Percentiles rank a stretch among this genome's conserved stretches.
phyloP scores from a whole-genome alignment of 2,888 invertebrate species.

The Boloria euphrosyne region DNA sequence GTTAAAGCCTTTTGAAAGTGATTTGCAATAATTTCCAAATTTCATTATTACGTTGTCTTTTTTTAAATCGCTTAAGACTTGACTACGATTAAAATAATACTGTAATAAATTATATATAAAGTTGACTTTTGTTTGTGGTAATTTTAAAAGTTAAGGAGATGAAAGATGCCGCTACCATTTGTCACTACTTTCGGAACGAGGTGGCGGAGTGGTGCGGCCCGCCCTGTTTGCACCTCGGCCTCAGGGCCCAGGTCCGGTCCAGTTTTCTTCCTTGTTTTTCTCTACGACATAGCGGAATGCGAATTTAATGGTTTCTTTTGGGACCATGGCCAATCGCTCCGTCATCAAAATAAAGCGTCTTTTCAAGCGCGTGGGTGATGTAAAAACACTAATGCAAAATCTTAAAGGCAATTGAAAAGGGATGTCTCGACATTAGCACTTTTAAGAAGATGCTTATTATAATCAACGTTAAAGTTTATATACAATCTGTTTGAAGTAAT shows the following conservation, averaged over 20 bases:
- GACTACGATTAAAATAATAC: slow-evolving; percentile 41
- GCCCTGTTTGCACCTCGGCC: slow-evolving; percentile 74
- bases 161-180: slow-evolving; percentile 79
- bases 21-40: slow-evolving; percentile 79
- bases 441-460: slow-evolving; percentile 22
- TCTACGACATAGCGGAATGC: slow-evolving; percentile 59
- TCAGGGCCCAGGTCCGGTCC: slow-evolving; percentile 36
- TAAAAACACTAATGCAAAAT: slow-evolving; percentile 39
- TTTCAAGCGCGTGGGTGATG: slow-evolving; percentile 33
- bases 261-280: slow-evolving; percentile 64
- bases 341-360: slow-evolving; percentile 67
- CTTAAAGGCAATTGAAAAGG: slow-evolving; percentile 40
- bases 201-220: slow-evolving; percentile 71
- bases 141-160: slow-evolving; percentile 59
- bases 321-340: slow-evolving; percentile 71
- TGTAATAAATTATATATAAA: slow-evolving; percentile 45
- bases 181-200: slow-evolving; percentile 78
- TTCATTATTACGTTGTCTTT: slow-evolving; percentile 77
- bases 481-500: slow-evolving; percentile 1
- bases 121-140: slow-evolving; percentile 50
- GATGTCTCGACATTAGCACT: slow-evolving; percentile 37
- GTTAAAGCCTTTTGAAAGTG: slow-evolving; percentile 63
- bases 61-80: slow-evolving; percentile 55
- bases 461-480: neutral
- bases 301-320: slow-evolving; percentile 71